phyloP scores from a whole-genome alignment of 2,888 invertebrate genomes.

The Oxycera nigricornis region DNA sequence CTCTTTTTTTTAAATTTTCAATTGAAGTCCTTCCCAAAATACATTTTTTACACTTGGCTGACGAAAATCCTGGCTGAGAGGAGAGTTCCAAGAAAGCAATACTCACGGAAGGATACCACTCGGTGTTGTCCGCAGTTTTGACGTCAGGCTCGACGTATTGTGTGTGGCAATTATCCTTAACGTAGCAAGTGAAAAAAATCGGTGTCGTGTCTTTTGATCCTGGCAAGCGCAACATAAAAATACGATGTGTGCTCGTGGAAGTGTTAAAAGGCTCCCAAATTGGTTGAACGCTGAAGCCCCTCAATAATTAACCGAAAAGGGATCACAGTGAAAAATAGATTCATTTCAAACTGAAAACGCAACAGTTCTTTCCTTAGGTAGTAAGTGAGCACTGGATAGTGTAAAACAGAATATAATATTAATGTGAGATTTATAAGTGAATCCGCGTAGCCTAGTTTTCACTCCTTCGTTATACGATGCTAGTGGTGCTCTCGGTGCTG shows the following conservation, averaged over 20 bases:
- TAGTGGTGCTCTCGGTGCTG: neutral
- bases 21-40: neutral
- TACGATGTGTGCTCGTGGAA: neutral
- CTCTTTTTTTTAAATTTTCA: too few relatives aligned
- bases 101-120: neutral
- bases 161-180: constrained; percentile 13
- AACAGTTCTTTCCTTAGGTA: neutral
- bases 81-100: neutral
- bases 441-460: too few relatives aligned
- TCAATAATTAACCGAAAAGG: too few relatives aligned
- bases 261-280: neutral
- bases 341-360: neutral
- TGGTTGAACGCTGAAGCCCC: too few relatives aligned
- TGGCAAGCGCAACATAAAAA: neutral
- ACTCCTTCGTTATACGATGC: neutral
- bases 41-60: neutral
- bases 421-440: neutral
- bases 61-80: neutral
- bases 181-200: constrained; percentile 27
- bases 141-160: constrained; percentile 3
- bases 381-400: neutral
- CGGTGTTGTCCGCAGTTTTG: constrained; percentile 15
- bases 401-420: neutral
- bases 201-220: constrained; percentile 7
- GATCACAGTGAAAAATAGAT: neutral